These are phyloP conservation scores for Pimephales promelas DNA, from an alignment of 2,113 vertebrate genomes.

Conservation along the genomic window DNA sequence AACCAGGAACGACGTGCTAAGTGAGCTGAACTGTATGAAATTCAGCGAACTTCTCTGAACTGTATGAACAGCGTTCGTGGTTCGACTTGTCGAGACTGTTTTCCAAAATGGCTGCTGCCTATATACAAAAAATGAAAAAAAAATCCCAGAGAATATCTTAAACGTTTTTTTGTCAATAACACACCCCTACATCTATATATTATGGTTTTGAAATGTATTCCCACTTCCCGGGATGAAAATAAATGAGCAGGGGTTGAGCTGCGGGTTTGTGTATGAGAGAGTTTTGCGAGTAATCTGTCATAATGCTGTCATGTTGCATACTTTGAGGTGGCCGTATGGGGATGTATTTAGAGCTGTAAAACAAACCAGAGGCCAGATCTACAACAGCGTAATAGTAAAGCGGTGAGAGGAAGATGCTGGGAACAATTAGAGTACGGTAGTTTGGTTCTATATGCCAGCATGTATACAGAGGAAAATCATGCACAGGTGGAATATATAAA, in stretches of 20 bases:
- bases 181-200: background rate
- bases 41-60: too few species aligned
- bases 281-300: constrained; percentile 21
- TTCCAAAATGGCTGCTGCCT: too few species aligned
- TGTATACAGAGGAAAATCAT: constrained; percentile 58
- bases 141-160: background rate
- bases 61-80: too few species aligned
- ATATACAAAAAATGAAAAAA: too few species aligned
- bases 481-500: background rate
- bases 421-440: constrained; percentile 71
- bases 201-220: background rate
- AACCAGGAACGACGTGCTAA: too few species aligned
- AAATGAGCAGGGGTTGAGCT: background rate
- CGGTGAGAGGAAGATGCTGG: constrained; percentile 68
- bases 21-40: too few species aligned
- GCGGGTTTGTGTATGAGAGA: background rate
- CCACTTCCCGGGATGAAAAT: background rate
- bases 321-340: constrained; percentile 22
- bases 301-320: constrained; percentile 14
- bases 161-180: background rate
- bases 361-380: constrained; percentile 47
- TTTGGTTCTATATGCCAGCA: constrained; percentile 66
- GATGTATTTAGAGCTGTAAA: constrained; percentile 41
- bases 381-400: constrained; percentile 46
- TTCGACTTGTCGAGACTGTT: too few species aligned